phyloP scores from a whole-genome alignment of 2,797 vertebrate genomes.

The Acipenser oxyrinchus region DNA sequence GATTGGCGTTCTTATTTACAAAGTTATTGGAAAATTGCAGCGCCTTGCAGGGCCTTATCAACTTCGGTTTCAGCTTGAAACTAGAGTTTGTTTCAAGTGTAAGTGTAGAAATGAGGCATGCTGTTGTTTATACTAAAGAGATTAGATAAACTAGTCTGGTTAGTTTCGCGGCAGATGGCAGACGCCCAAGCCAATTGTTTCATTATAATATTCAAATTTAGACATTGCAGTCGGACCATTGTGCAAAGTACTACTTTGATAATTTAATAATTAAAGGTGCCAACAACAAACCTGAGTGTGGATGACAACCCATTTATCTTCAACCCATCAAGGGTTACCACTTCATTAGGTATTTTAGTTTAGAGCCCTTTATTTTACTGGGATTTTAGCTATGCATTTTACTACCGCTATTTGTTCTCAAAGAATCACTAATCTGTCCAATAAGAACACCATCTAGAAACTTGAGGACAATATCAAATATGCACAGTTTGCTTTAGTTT shows the following conservation, averaged over 20 bases:
- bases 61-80: constrained; percentile 34
- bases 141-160: constrained; percentile 86
- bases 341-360: constrained; percentile 76
- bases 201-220: constrained; percentile 70
- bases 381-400: constrained; percentile 70
- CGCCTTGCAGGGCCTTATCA: constrained; percentile 21
- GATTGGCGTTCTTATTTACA: constrained; percentile 30
- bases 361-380: constrained; percentile 73
- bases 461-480: constrained; percentile 43
- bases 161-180: constrained; percentile 80
- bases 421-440: constrained; percentile 64
- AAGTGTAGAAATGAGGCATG: constrained; percentile 74
- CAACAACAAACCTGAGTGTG: constrained; percentile 55
- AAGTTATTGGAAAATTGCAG: constrained; percentile 22
- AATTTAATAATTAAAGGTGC: constrained; percentile 66
- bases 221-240: constrained; percentile 56
- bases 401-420: constrained; percentile 67
- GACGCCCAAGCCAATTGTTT: constrained; percentile 73
- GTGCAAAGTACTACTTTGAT: constrained; percentile 64
- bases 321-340: constrained; percentile 69
- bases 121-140: constrained; percentile 79
- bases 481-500: too few species aligned
- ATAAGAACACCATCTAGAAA: constrained; percentile 53
- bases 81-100: constrained; percentile 53
- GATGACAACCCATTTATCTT: constrained; percentile 70